Evolutionary conservation across 2,113 vertebrate species (phyloP).

Genomic region (Vombatus ursinus): DNA sequence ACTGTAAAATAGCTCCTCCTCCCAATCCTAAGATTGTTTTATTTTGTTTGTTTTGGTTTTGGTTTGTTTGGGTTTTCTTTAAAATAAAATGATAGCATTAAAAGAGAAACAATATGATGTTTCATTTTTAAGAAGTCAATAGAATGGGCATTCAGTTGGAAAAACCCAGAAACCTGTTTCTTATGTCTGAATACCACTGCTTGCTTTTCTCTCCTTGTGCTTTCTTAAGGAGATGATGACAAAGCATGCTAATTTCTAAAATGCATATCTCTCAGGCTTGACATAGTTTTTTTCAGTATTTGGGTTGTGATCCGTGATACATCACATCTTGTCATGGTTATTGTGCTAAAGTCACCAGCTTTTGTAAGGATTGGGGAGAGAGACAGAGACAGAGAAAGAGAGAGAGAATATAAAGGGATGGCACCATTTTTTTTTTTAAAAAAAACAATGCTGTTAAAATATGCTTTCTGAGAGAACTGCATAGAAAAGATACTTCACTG

Average conservation of each 20-base stretch:
- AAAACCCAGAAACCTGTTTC: background rate
- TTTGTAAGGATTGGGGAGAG: conserved; percentile 60
- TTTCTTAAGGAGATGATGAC: conserved; percentile 39
- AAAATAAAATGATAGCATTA: conserved; percentile 84
- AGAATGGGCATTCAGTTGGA: conserved; percentile 10
- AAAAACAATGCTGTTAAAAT: conserved; percentile 38
- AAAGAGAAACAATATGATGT: conserved; percentile 67
- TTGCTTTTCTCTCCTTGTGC: conserved; percentile 13
- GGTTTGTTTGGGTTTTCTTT: conserved; percentile 76
- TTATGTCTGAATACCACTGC: background rate
- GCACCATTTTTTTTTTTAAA: conserved; percentile 45
- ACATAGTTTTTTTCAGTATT: conserved; percentile 30
- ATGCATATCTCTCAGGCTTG: conserved; percentile 55
- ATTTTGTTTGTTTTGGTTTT: conserved; percentile 16
- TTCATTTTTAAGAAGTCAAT: conserved; percentile 75
- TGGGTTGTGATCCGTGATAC: conserved; percentile 67
- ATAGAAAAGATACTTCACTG: conserved; percentile 43
- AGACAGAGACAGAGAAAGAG: conserved; percentile 49
- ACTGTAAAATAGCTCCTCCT: conserved; percentile 73
- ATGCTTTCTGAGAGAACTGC: conserved; percentile 41
- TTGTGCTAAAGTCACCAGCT: conserved; percentile 58
- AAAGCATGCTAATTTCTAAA: conserved; percentile 60
- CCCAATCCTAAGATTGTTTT: conserved; percentile 63
- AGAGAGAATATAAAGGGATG: conserved; percentile 46
- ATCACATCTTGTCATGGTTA: conserved; percentile 60